Evolutionary conservation across 2,113 vertebrate species (phyloP).

Genomic region (Catharus bicknelli): DNA sequence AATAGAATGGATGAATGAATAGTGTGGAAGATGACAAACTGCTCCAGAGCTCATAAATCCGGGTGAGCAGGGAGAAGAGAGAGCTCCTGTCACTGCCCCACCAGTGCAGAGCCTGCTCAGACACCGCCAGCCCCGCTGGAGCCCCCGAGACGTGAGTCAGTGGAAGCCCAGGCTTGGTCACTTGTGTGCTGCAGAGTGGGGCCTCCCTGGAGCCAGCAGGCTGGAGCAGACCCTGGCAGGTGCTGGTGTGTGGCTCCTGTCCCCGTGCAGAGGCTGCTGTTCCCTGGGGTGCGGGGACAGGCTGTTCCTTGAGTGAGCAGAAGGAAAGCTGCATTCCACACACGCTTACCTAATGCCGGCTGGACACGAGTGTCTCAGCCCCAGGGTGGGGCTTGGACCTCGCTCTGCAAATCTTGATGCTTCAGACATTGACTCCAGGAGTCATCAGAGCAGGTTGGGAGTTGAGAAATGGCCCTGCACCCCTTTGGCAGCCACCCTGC

Average conservation of each 20-base stretch:
- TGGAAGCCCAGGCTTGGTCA: not conserved
- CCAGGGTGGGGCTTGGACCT: constrained; percentile 35
- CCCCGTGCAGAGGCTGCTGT: not conserved
- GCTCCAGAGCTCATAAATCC: not conserved
- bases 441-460: not conserved
- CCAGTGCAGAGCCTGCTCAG: accelerated
- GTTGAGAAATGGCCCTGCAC: not conserved
- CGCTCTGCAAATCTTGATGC: not conserved
- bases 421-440: not conserved
- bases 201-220: not conserved
- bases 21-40: accelerated
- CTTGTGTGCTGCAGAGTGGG: not conserved
- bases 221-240: not conserved
- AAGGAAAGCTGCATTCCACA: constrained; percentile 24
- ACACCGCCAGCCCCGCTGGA: not conserved
- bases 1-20: not conserved
- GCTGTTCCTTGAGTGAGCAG: not conserved
- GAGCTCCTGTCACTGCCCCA: not conserved
- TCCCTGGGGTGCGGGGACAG: not conserved
- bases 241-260: not conserved
- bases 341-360: constrained; percentile 2
- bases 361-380: not conserved
- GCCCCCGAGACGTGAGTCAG: not conserved
- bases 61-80: not conserved
- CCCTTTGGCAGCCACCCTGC: not conserved